Evolutionary conservation across 2,113 vertebrate species (phyloP).

Genomic region (Bufo gargarizans): DNA sequence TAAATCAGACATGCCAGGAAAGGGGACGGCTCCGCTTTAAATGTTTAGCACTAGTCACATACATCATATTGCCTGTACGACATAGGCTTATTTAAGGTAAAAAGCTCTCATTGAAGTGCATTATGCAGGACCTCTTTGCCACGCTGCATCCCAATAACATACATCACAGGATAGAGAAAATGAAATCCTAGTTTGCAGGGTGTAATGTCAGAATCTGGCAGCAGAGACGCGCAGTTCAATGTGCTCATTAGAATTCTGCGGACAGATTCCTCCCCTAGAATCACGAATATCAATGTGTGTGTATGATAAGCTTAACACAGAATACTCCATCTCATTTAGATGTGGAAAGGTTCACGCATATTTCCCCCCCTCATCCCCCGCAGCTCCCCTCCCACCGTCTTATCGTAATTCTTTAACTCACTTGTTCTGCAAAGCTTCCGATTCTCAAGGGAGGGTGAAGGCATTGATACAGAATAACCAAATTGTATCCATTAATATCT

Average conservation of each 20-base stretch:
- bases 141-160: neutral
- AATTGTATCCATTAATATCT: conserved; percentile 36
- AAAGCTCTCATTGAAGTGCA: neutral
- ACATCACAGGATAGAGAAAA: conserved; percentile 1
- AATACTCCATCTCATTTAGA: conserved; percentile 30
- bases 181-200: neutral
- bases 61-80: neutral
- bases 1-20: neutral
- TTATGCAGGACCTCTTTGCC: neutral
- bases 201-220: neutral
- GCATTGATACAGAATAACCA: conserved; percentile 24
- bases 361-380: neutral
- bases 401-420: conserved; percentile 49
- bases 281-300: conserved; percentile 42
- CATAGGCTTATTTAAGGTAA: neutral
- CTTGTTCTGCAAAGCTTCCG: conserved; percentile 36
- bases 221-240: neutral
- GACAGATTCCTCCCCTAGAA: neutral
- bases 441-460: neutral
- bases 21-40: neutral
- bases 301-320: conserved; percentile 42
- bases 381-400: neutral
- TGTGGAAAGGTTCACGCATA: conserved; percentile 19
- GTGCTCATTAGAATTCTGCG: conserved; percentile 40
- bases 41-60: neutral